Evolutionary conservation across 2,888 invertebrate species (phyloP).

Genomic region (Chrysina gloriosa): DNA sequence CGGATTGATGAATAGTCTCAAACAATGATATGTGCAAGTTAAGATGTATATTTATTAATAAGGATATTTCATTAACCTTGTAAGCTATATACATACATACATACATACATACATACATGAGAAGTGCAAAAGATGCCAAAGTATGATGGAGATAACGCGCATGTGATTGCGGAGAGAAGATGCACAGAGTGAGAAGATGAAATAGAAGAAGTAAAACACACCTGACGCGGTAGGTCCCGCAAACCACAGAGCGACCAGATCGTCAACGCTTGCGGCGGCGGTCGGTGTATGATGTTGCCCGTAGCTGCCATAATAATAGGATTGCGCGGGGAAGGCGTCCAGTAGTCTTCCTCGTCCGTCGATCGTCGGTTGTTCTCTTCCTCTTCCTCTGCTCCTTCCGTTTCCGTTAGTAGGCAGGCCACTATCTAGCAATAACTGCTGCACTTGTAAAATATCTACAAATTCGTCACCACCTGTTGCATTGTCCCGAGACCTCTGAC

Average conservation of each 20-base stretch:
- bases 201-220: constrained; percentile 51
- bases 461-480: constrained; percentile 72
- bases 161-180: not conserved
- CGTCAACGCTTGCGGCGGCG: constrained; percentile 72
- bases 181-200: constrained; percentile 6
- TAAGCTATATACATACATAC: too few relatives aligned
- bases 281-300: constrained; percentile 53
- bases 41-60: too few relatives aligned
- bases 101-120: too few relatives aligned
- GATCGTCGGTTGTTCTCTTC: constrained; percentile 41
- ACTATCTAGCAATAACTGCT: constrained; percentile 75
- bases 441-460: constrained; percentile 86
- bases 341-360: constrained; percentile 54
- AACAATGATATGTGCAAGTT: too few relatives aligned
- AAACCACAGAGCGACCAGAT: constrained; percentile 81
- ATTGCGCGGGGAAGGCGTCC: constrained; percentile 61
- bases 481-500: constrained; percentile 54
- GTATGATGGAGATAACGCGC: not conserved
- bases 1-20: too few relatives aligned
- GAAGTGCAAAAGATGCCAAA: too few relatives aligned
- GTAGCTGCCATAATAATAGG: constrained; percentile 55
- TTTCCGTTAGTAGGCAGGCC: constrained; percentile 53
- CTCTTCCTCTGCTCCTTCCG: constrained; percentile 49
- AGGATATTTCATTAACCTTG: too few relatives aligned
- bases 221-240: constrained; percentile 68